Evolutionary conservation across 2,113 vertebrate species (phyloP).

Genomic region (Sclerurus mexicanus): DNA sequence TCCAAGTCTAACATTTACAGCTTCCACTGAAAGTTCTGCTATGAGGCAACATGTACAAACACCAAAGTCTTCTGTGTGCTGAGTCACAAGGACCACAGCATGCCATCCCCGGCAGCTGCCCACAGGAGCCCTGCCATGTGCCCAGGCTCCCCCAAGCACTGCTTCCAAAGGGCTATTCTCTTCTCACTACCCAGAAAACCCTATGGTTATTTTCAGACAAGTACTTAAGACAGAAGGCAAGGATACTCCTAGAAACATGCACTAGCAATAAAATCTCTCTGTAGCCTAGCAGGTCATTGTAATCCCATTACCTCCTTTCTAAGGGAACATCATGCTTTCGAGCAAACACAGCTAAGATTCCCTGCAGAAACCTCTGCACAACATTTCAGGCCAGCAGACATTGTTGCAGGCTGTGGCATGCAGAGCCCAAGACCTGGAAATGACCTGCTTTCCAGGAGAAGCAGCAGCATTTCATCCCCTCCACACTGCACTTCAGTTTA

Average conservation of each 20-base stretch:
- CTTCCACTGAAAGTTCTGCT: background rate
- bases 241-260: background rate
- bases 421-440: background rate
- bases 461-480: background rate
- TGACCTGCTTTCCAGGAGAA: background rate
- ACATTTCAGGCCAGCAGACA: background rate
- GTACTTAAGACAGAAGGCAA: background rate
- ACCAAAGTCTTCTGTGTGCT: fast-evolving
- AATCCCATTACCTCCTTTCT: background rate
- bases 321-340: background rate
- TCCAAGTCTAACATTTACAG: background rate
- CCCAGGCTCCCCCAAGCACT: background rate
- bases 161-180: background rate
- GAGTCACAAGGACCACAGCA: background rate
- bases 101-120: background rate
- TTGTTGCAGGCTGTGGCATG: background rate
- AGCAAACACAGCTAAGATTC: background rate
- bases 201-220: background rate
- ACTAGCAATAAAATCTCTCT: background rate
- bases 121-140: background rate
- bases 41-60: background rate
- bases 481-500: background rate
- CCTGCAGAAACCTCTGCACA: background rate
- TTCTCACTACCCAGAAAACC: background rate
- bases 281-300: background rate